phyloP scores from a whole-genome alignment of 2,113 vertebrate species.

The Bujurquina vittata region DNA sequence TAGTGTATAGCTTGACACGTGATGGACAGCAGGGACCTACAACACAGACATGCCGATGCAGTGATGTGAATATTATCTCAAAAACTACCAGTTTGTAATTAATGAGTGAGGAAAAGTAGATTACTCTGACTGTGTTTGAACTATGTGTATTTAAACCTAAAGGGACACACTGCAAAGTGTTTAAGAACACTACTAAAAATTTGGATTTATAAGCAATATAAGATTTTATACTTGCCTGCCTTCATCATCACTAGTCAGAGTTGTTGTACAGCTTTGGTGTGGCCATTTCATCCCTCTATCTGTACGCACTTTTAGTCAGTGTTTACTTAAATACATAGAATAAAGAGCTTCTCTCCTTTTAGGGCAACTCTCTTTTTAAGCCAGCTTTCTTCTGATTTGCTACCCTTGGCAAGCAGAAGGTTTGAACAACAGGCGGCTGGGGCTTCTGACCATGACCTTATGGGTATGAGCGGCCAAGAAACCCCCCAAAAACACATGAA shows the following conservation, averaged over 20 bases:
- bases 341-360: neutral
- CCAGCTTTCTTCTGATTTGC: neutral
- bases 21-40: conserved; percentile 91
- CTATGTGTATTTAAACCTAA: too few relatives aligned
- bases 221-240: too few relatives aligned
- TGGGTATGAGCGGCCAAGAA: too few relatives aligned
- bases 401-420: neutral
- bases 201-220: too few relatives aligned
- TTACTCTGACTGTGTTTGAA: neutral
- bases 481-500: too few relatives aligned
- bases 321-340: neutral
- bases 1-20: conserved; percentile 85
- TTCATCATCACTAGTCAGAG: too few relatives aligned
- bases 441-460: too few relatives aligned
- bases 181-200: too few relatives aligned
- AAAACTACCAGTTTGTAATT: neutral
- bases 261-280: neutral
- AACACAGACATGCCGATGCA: neutral
- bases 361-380: neutral
- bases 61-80: neutral
- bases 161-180: too few relatives aligned
- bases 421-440: neutral
- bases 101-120: neutral
- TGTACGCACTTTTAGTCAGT: neutral
- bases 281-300: neutral